These are phyloP conservation scores for Drosophila macrospina DNA, from an alignment of 2,888 invertebrate species.

Conservation along the genomic window DNA sequence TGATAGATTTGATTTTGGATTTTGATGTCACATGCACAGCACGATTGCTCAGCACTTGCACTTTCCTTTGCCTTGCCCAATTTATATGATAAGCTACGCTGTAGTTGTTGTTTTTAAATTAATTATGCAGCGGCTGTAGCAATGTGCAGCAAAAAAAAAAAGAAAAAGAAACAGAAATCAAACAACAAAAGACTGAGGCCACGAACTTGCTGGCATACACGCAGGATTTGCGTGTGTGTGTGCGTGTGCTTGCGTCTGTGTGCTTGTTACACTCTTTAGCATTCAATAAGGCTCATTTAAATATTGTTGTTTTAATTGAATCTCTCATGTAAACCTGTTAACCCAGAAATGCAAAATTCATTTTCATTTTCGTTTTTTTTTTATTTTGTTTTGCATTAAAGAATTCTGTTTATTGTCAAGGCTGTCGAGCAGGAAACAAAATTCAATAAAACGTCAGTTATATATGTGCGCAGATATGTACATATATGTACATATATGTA, in stretches of 20 bases:
- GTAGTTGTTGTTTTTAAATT: conserved; percentile 45
- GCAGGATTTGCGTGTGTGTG: not conserved
- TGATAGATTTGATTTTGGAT: conserved; percentile 51
- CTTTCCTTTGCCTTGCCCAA: conserved; percentile 66
- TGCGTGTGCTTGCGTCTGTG: not conserved
- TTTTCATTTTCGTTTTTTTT: conserved; percentile 52
- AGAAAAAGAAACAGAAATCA: conserved; percentile 34
- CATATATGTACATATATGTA: conserved; percentile 6
- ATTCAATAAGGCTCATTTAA: not conserved
- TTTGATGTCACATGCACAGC: conserved; percentile 56
- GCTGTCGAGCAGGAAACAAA: conserved; percentile 48
- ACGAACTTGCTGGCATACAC: conserved; percentile 51
- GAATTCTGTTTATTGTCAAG: conserved; percentile 33
- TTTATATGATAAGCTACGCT: conserved; percentile 2
- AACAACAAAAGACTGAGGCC: conserved; percentile 71
- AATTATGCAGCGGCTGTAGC: conserved; percentile 60
- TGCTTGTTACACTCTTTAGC: not conserved
- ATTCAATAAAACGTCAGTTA: conserved; percentile 7
- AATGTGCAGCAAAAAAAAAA: too few species aligned
- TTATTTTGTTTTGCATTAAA: conserved; percentile 26
- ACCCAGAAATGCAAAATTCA: conserved; percentile 56
- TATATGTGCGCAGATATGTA: not conserved
- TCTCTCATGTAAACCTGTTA: conserved; percentile 49
- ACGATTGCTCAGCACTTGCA: conserved; percentile 70
- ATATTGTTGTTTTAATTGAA: conserved; percentile 3